phyloP scores from a whole-genome alignment of 2,113 vertebrate species.

The Myrmecobius fasciatus region DNA sequence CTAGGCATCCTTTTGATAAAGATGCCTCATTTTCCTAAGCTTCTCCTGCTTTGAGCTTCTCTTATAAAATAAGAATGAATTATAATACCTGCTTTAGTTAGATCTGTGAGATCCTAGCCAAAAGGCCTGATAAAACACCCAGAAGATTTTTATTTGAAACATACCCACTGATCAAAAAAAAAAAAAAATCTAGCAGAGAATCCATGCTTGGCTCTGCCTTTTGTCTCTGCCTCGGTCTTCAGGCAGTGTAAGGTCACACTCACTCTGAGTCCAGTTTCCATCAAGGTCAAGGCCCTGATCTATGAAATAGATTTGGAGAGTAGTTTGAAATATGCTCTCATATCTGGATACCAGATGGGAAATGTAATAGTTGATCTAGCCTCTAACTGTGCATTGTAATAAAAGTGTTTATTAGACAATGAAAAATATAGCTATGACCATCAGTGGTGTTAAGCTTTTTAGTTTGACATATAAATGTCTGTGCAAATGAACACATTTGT shows the following conservation, averaged over 20 bases:
- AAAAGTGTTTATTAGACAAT: conserved; percentile 47
- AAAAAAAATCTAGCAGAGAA: background rate
- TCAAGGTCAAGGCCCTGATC: conserved; percentile 49
- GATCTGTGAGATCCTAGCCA: background rate
- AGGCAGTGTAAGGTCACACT: conserved; percentile 33
- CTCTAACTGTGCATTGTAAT: background rate
- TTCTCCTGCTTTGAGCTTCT: background rate
- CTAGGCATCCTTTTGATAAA: background rate
- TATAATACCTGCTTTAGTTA: conserved; percentile 12
- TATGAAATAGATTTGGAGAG: conserved; percentile 16
- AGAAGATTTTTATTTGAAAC: background rate
- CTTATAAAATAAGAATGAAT: background rate
- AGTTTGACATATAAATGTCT: background rate
- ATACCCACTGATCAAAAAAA: background rate
- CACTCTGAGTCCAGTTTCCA: conserved; percentile 49
- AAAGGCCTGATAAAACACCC: background rate
- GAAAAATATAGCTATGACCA: conserved; percentile 56
- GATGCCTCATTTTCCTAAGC: background rate
- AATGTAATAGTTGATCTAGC: background rate
- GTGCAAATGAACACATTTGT: background rate
- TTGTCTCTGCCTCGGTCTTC: conserved; percentile 7
- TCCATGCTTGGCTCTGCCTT: background rate
- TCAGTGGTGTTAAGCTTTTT: background rate
- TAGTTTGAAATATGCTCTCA: conserved; percentile 50
- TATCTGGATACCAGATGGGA: conserved; percentile 50